Evolutionary conservation across 92 coral and sea anemone species (phyloP), one percentile per base, ranked within the genome.

Genomic region (Zoanthus gigantus): DNA sequence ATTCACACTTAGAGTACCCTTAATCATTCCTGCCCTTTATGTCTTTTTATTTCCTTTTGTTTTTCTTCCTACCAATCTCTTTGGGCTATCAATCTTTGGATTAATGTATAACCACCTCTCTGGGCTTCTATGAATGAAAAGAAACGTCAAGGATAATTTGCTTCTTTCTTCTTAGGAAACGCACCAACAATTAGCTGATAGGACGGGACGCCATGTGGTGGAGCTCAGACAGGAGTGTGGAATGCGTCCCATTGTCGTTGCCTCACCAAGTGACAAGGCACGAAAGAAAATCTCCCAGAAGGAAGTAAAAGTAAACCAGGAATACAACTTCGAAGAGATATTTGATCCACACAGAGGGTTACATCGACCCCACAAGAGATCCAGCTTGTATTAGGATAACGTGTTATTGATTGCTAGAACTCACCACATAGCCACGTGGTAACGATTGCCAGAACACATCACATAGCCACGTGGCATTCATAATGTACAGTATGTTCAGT

Each of bases 311-410:
- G 52, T 80, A 66, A 93, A 83, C 63, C 87, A 91, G 7, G 99
- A 97, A 60, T 97, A 97, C 79, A 95, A 95, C 90, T 92, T 97
- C 44, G 84, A 95, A 73, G 92, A 97, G 75, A 94, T 95, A 69
- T 97, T 97, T 90, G 99, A 97, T 76, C 99, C 98, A 23, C 91
- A 97, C 86, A 91, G 95, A 81, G 99, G 99, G 32, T 90, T 94
- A 14, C 99, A 97, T 87, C 91, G 98, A 63, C 99, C 99, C 37
- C 96, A 93, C 63, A 93, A 91, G 90, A 89, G 93, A 80, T 83
- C 92, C 15, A 89, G 92, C 50, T 77, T 94, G 69, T 89, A 81
- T 76, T 94, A 83, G 29, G 6, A 69, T 1, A 14, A 37, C 42
- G 42, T 37, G 42, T 37, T 37, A 11, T 2, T 23, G 16, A 15